phyloP scores from a whole-genome alignment of 1,140 invertebrate species.

The Pectinophora gossypiella region DNA sequence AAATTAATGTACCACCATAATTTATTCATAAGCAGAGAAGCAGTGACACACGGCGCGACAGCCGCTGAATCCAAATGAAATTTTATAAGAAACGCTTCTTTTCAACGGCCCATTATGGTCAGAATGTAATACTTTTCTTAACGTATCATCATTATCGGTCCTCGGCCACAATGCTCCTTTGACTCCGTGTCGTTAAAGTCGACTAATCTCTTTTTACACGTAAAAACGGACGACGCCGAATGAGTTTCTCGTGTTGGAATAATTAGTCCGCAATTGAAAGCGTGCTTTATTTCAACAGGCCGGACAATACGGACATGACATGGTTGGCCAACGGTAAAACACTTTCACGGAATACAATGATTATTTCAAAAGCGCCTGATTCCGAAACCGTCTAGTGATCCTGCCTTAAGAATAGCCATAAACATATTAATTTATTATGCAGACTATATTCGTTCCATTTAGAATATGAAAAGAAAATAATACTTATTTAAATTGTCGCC shows the following conservation, averaged over 20 bases:
- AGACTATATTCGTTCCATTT: neutral
- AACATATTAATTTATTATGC: neutral
- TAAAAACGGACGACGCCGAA: conserved; percentile 66
- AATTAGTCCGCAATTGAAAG: conserved; percentile 75
- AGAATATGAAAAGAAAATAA: conserved; percentile 50
- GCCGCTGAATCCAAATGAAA: conserved; percentile 66
- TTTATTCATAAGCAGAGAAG: conserved; percentile 63
- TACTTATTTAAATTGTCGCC: conserved; percentile 55
- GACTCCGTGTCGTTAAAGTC: conserved; percentile 58
- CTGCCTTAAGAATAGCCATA: neutral
- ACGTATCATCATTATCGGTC: conserved; percentile 68
- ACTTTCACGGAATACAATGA: conserved; percentile 70
- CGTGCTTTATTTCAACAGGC: conserved; percentile 69
- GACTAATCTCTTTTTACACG: conserved; percentile 72
- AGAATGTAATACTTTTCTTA: conserved; percentile 68
- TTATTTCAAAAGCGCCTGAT: conserved; percentile 51
- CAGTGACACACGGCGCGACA: conserved; percentile 54
- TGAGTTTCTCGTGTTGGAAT: conserved; percentile 71
- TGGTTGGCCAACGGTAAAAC: conserved; percentile 65
- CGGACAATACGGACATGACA: conserved; percentile 61
- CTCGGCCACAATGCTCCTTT: conserved; percentile 57
- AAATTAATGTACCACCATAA: conserved; percentile 70
- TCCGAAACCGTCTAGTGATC: conserved; percentile 29
- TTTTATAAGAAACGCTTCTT: conserved; percentile 67
- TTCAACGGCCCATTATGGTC: conserved; percentile 54